These are phyloP conservation scores for Platycercus adscitus DNA, from an alignment of 2,113 vertebrate species.

Conservation along the genomic window DNA sequence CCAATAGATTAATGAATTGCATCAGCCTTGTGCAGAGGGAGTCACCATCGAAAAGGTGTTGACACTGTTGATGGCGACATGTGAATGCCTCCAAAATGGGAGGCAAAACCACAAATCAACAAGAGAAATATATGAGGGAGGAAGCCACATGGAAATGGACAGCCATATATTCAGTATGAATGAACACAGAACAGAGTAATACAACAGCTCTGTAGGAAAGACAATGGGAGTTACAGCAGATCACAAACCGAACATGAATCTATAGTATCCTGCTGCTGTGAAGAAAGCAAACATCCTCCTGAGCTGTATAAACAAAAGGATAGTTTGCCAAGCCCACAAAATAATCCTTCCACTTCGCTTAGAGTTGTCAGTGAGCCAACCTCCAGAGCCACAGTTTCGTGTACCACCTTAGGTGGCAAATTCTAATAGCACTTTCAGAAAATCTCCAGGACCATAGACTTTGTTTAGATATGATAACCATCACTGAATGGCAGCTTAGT, in stretches of 20 bases:
- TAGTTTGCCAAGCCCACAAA: not conserved
- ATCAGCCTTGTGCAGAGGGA: not conserved
- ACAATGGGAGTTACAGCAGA: not conserved
- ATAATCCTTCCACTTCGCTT: conserved; percentile 6
- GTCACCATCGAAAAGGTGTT: not conserved
- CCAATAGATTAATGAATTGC: not conserved
- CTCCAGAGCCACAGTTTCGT: not conserved
- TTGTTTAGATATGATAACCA: conserved; percentile 29
- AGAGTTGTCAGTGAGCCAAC: not conserved
- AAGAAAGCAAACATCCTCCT: conserved; percentile 28
- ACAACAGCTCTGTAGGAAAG: not conserved
- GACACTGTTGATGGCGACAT: not conserved
- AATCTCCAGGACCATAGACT: not conserved
- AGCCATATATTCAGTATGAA: not conserved
- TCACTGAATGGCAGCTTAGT: not conserved
- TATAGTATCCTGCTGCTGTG: not conserved
- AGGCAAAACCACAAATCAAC: not conserved
- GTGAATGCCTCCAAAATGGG: not conserved
- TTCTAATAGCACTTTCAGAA: not conserved
- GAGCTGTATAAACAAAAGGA: conserved; percentile 35
- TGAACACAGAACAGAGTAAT: not conserved
- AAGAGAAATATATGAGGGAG: not conserved
- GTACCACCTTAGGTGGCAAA: not conserved
- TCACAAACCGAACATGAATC: not conserved
- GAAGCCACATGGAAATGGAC: not conserved